Evolutionary conservation across 2,797 vertebrate genomes (phyloP), one percentile per base, ranked within the genome.

Genomic region (Danio aesculapii): DNA sequence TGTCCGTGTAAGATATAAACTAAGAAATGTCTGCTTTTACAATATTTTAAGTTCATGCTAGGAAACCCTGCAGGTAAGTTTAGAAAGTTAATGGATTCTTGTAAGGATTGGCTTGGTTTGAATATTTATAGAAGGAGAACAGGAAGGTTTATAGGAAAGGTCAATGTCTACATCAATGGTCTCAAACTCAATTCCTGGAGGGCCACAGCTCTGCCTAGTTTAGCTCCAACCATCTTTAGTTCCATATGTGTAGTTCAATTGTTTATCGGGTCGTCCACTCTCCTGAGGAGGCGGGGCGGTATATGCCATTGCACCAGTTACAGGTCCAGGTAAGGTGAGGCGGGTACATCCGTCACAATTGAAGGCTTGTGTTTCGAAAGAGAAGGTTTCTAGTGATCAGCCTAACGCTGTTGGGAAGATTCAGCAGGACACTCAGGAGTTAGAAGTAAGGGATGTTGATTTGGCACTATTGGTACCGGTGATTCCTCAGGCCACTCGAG

Each of bases 31-130:
- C n/a, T 14, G 70, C 8, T 59, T 61, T 49, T 59, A 11, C 53
- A 14, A 50, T 59, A 39, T 58, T 77, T 19, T 58, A 49, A 61
- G 46, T 52, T 70, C 8, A 69, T 49, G 46, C 53, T 39, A 8
- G 41, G 2, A 43, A 41, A 43, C 62, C 61, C 16, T 50, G 13
- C 9, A 50, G 9, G 11, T 6, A n/a, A 58, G 10, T n/a, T 30
- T 19, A 55, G 2, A 30, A 30, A 30, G 30, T 30, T 30, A 30
- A 30, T 30, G 30, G 30, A 30, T 30, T 30, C n/a, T 30, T 30
- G 3, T 30, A 39, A 57, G 39, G 55, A 12, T 30, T 59, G 8
- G 1, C 8, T 19, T 30, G 7, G 14, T 43, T 61, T 47, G 17
- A 30, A 30, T 30, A 30, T 30, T 30, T 30, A 30, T 30, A 30